Conservation (phyloP, 2,113 vertebrate species). For the Anoplopoma fimbria region DNA sequence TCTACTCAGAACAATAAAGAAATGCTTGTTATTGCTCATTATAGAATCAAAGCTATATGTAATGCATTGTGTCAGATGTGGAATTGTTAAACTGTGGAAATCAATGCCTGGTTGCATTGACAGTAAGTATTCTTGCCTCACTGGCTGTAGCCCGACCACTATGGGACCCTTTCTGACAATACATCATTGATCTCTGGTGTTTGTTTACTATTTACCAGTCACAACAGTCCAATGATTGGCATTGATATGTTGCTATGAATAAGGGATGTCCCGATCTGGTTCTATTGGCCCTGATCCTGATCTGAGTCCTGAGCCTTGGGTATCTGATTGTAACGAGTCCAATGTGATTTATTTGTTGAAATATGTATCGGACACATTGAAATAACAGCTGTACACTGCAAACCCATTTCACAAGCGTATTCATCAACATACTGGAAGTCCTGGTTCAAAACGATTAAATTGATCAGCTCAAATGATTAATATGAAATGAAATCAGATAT, state of each 20-base stretch:
- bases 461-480: neutral
- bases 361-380: neutral
- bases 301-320: neutral
- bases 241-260: constrained; percentile 21
- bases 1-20: neutral
- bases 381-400: neutral
- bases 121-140: neutral
- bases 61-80: neutral
- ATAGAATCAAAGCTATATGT: neutral
- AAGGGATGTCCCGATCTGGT: neutral
- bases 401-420: neutral
- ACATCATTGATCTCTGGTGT: constrained; percentile 14
- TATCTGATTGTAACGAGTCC: neutral
- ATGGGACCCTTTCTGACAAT: neutral
- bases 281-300: neutral
- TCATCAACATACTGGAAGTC: neutral
- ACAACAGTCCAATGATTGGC: neutral
- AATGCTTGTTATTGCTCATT: neutral
- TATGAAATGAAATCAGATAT: neutral
- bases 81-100: neutral
- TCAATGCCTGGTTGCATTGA: neutral
- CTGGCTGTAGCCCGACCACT: neutral
- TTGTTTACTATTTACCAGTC: constrained; percentile 13
- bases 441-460: neutral
- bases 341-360: neutral